Evolutionary conservation across 2,113 vertebrate genomes (phyloP).

Genomic region (Paradoxurus hermaphroditus): DNA sequence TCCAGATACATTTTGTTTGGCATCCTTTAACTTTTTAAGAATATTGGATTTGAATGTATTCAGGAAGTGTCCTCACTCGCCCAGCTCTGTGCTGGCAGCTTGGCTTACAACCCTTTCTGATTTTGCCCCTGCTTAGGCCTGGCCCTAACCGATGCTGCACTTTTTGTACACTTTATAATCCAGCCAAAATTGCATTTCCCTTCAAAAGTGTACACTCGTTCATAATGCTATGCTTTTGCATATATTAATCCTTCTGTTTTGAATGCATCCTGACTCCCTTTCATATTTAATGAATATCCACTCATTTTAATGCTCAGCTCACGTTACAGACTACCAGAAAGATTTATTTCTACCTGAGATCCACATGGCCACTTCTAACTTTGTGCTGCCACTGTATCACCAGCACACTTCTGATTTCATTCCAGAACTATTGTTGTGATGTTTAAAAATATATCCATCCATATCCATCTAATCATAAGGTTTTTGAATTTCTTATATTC

Average conservation of each 20-base stretch:
- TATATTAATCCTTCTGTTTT: not conserved
- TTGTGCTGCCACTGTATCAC: not conserved
- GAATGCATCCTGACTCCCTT: not conserved
- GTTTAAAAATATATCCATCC: not conserved
- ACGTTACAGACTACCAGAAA: not conserved
- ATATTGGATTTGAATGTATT: not conserved
- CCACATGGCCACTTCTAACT: not conserved
- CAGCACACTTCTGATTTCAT: not conserved
- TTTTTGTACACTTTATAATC: not conserved
- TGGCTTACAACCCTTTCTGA: not conserved
- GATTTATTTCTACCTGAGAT: not conserved
- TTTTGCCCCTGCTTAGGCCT: not conserved
- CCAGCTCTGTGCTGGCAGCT: not conserved
- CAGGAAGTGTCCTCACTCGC: not conserved
- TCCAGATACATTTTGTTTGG: not conserved
- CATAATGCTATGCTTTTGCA: not conserved
- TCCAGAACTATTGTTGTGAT: not conserved
- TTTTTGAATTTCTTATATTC: not conserved
- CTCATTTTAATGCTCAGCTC: not conserved
- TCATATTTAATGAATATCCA: not conserved
- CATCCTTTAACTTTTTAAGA: not conserved
- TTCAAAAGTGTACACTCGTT: not conserved
- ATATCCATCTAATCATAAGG: not conserved
- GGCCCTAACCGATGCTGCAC: not conserved
- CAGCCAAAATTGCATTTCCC: not conserved